Percentiles rank a stretch among this genome's conserved stretches.
Evolutionary conservation across 2,888 invertebrate genomes (phyloP).

Genomic region (Eumacrocentrus americanus): DNA sequence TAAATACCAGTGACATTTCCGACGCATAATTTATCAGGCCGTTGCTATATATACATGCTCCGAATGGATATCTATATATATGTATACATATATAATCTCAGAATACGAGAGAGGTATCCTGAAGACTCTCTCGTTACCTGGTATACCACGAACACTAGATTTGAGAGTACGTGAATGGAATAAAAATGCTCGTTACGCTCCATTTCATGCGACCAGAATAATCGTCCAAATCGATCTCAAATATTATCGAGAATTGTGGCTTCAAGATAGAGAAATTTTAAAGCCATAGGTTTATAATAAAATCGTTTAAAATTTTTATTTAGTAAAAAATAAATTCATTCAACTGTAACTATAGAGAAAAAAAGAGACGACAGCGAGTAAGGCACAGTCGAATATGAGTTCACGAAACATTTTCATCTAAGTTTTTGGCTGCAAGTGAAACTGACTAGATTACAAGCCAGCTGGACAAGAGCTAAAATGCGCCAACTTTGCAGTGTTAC

Average conservation of each 20-base stretch:
- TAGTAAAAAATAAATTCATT: too few relatives aligned
- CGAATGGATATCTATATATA: too few relatives aligned
- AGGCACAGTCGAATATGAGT: too few relatives aligned
- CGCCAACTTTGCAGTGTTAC: slow-evolving; percentile 5
- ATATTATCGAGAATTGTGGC: slow-evolving; percentile 3
- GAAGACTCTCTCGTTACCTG: slow-evolving; percentile 15
- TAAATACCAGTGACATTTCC: neutral
- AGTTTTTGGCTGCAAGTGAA: neutral
- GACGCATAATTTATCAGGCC: neutral
- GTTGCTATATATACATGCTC: neutral
- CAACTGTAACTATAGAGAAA: too few relatives aligned
- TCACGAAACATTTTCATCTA: neutral
- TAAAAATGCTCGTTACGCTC: slow-evolving; percentile 21
- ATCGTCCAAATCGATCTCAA: slow-evolving; percentile 17
- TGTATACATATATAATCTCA: neutral
- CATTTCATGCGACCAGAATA: slow-evolving; percentile 18
- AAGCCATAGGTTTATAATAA: neutral
- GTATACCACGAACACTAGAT: slow-evolving; percentile 15
- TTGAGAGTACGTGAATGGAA: slow-evolving; percentile 22
- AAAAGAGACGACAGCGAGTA: neutral
- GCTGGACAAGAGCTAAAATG: slow-evolving; percentile 12
- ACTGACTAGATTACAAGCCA: neutral
- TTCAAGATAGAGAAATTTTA: neutral
- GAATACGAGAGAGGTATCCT: neutral
- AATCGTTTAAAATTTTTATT: slow-evolving; percentile 7